A percentile compares a stretch with the other conserved stretches of the same genome.
phyloP scores from a whole-genome alignment of 1,140 invertebrate genomes.

The Papilio polyxenes region DNA sequence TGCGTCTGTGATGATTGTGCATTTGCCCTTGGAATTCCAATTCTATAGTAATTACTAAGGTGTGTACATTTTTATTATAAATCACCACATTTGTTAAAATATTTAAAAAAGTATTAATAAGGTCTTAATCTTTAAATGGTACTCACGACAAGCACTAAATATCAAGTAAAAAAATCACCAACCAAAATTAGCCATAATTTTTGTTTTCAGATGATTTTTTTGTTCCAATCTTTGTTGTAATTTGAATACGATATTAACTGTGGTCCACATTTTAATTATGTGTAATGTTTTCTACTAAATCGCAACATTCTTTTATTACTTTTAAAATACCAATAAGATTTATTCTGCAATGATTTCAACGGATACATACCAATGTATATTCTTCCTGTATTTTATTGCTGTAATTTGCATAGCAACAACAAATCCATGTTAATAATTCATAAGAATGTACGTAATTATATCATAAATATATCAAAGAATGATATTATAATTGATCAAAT shows the following conservation, averaged over 20 bases:
- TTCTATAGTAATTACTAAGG: slow-evolving; percentile 4
- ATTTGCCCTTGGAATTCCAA: slow-evolving; percentile 7
- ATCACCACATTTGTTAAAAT: not conserved
- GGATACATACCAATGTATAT: not conserved
- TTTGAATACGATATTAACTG: too few relatives aligned
- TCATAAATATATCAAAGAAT: not conserved
- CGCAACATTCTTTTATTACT: too few relatives aligned
- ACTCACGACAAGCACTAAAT: too few relatives aligned
- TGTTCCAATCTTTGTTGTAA: too few relatives aligned
- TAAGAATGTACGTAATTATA: slow-evolving; percentile 5
- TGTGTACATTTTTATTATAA: not conserved
- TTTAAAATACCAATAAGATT: not conserved
- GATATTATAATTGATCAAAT: not conserved
- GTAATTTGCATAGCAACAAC: not conserved
- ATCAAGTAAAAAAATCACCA: too few relatives aligned
- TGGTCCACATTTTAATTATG: too few relatives aligned
- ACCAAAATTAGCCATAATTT: too few relatives aligned
- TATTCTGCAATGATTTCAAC: not conserved
- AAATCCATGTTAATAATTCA: not conserved
- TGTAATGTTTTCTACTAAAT: too few relatives aligned
- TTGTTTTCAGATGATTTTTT: too few relatives aligned
- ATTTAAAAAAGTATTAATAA: not conserved
- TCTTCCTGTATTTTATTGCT: not conserved
- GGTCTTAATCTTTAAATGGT: not conserved
- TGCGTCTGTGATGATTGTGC: slow-evolving; percentile 3